Evolutionary conservation across 2,888 invertebrate genomes (phyloP).

Genomic region (Apamea epomidion): DNA sequence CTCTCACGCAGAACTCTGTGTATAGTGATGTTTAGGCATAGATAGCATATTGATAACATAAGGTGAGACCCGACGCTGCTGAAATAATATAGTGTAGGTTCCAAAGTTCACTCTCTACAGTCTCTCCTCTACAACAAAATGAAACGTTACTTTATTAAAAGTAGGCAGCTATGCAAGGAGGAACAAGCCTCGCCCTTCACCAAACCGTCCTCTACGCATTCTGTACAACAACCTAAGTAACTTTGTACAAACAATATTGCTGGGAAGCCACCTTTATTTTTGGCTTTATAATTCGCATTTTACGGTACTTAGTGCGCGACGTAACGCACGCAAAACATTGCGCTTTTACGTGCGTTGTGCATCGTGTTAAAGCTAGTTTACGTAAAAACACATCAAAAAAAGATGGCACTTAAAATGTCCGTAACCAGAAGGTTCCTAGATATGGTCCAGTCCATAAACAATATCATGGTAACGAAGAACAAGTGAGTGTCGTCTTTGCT

Average conservation of each 20-base stretch:
- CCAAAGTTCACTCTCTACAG: background rate
- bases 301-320: background rate
- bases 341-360: background rate
- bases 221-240: background rate
- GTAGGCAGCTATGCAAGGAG: background rate
- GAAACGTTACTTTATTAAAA: background rate
- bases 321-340: background rate
- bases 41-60: background rate
- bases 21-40: background rate
- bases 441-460: background rate
- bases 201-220: background rate
- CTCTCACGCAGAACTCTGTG: background rate
- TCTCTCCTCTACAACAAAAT: background rate
- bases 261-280: background rate
- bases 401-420: background rate
- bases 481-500: background rate
- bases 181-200: no score
- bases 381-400: background rate
- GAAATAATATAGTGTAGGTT: no score
- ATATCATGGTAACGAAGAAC: background rate
- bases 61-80: background rate
- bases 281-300: background rate
- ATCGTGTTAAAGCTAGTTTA: background rate
- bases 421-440: background rate
- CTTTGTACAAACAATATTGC: background rate